Evolutionary conservation across 2,888 invertebrate genomes (phyloP).

Genomic region (Busseola fusca): DNA sequence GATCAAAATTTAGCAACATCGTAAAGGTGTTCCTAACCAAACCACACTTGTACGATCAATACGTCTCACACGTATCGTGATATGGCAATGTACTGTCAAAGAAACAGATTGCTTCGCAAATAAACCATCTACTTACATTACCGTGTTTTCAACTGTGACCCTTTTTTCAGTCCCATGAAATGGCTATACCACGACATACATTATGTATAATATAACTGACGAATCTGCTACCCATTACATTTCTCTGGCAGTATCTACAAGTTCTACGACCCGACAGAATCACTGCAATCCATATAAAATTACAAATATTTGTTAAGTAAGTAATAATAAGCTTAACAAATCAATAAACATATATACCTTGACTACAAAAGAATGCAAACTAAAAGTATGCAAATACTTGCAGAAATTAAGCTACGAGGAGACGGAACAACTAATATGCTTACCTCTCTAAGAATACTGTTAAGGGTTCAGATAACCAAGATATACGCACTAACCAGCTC

Average conservation of each 20-base stretch:
- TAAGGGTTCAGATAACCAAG: no score
- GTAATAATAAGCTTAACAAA: no score
- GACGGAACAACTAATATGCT: no score
- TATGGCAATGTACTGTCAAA: background rate
- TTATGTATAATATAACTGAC: background rate
- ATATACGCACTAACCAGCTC: no score
- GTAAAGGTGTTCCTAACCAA: slow-evolving; percentile 1
- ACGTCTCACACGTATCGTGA: background rate
- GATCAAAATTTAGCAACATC: slow-evolving; percentile 5
- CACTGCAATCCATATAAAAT: background rate
- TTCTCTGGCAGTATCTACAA: background rate
- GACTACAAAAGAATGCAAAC: no score
- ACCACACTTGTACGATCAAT: slow-evolving; percentile 1
- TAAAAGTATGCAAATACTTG: no score
- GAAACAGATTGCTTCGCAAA: no score
- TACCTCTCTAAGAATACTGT: no score
- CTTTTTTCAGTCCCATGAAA: background rate
- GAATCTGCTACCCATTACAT: background rate
- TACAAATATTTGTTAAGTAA: background rate
- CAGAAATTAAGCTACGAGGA: no score
- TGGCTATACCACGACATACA: background rate
- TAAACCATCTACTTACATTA: no score
- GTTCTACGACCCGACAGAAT: background rate
- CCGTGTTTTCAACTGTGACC: background rate
- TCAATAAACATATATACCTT: no score